Evolutionary conservation across 2,888 invertebrate genomes (phyloP).

Genomic region (Pachycephus smyrnensis): DNA sequence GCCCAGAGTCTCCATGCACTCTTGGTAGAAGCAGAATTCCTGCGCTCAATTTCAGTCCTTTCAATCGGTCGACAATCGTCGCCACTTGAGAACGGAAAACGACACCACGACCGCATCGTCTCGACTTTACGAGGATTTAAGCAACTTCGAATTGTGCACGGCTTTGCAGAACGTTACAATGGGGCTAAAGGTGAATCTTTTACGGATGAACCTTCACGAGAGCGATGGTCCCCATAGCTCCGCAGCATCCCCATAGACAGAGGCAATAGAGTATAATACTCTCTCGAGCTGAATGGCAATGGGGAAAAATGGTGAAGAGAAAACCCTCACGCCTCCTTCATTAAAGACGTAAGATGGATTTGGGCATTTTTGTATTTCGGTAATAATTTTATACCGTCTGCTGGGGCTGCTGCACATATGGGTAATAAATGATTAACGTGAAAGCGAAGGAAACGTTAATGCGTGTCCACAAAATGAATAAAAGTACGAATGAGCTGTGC

Average conservation of each 20-base stretch:
- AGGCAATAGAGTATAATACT: neutral
- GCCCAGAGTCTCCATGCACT: constrained; percentile 32
- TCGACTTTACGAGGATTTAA: constrained; percentile 61
- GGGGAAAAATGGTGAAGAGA: constrained; percentile 45
- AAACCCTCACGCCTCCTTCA: constrained; percentile 46
- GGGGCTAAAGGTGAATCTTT: constrained; percentile 28
- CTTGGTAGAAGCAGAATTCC: constrained; percentile 23
- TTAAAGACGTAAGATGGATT: neutral
- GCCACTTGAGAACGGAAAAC: constrained; percentile 59
- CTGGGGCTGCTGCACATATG: neutral
- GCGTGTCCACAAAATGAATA: neutral
- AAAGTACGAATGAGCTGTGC: neutral
- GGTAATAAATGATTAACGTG: neutral
- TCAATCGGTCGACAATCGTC: constrained; percentile 60
- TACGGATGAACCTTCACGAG: constrained; percentile 23
- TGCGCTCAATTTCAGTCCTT: constrained; percentile 65
- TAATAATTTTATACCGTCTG: neutral
- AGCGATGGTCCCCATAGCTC: constrained; percentile 7
- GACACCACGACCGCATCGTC: constrained; percentile 52
- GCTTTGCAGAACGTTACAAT: constrained; percentile 4
- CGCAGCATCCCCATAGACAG: neutral
- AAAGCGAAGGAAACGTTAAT: neutral
- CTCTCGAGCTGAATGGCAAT: constrained; percentile 34
- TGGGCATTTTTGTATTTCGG: neutral
- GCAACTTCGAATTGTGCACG: constrained; percentile 53